Conservation (phyloP, 92 coral and sea anemone genomes). For the Chrysogorgia sp. region DNA sequence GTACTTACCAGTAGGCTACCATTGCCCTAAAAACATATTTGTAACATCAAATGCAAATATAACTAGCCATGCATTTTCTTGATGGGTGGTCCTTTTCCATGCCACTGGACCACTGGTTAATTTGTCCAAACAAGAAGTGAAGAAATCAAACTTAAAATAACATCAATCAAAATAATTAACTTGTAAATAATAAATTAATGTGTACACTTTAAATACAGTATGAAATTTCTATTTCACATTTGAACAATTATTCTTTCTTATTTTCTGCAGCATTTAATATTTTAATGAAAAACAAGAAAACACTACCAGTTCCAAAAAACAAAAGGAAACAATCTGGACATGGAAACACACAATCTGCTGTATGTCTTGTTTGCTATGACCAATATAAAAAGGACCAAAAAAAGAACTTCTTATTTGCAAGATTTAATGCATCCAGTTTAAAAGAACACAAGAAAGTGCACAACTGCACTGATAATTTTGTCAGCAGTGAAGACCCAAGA, state of each 20-base stretch:
- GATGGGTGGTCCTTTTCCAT: too few species aligned
- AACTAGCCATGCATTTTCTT: too few species aligned
- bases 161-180: too few species aligned
- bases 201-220: too few species aligned
- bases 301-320: constrained; percentile 9
- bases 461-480: constrained; percentile 23
- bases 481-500: constrained; percentile 35
- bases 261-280: constrained; percentile 31
- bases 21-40: too few species aligned
- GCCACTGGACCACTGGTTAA: too few species aligned
- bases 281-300: constrained; percentile 22
- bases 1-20: too few species aligned
- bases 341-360: constrained; percentile 33
- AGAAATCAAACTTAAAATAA: too few species aligned
- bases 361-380: constrained; percentile 39
- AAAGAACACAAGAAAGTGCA: constrained; percentile 21
- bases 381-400: constrained; percentile 25
- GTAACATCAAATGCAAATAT: too few species aligned
- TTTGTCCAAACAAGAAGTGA: too few species aligned
- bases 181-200: too few species aligned
- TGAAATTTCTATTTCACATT: too few species aligned
- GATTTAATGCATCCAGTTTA: constrained; percentile 21
- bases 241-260: background rate
- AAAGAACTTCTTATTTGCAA: constrained; percentile 32
- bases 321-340: constrained; percentile 34